Evolutionary conservation across 92 coral and sea anemone species (phyloP).

Genomic region (Siderastrea siderea): DNA sequence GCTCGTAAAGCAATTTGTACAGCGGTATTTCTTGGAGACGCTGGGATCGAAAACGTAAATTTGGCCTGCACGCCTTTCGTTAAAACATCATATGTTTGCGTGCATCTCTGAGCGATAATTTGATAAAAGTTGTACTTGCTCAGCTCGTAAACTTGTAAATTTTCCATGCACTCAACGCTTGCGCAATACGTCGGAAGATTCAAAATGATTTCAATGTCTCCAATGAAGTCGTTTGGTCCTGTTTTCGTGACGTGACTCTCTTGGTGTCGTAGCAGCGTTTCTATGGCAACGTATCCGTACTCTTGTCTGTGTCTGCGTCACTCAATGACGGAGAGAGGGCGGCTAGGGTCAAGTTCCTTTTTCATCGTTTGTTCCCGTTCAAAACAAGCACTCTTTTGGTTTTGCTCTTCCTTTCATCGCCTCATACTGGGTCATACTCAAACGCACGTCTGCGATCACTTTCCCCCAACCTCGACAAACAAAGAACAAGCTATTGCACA

Average conservation of each 20-base stretch:
- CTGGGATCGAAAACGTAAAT: slow-evolving; percentile 64
- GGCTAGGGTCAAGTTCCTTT: slow-evolving; percentile 35
- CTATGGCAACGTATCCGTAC: slow-evolving; percentile 88
- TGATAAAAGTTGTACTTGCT: slow-evolving; percentile 79
- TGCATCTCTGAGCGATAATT: slow-evolving; percentile 66
- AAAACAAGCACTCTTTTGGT: background rate
- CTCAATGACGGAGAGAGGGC: slow-evolving; percentile 88
- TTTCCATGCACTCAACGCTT: slow-evolving; percentile 82
- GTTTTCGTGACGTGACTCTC: slow-evolving; percentile 78
- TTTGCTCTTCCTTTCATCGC: slow-evolving; percentile 40
- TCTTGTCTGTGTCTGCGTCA: slow-evolving; percentile 78
- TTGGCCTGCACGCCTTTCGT: slow-evolving; percentile 57
- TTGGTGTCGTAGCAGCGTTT: slow-evolving; percentile 75
- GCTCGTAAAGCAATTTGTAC: slow-evolving; percentile 66
- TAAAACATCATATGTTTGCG: slow-evolving; percentile 60
- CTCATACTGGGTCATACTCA: slow-evolving; percentile 77
- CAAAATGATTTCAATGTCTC: slow-evolving; percentile 85
- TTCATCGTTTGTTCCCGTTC: background rate
- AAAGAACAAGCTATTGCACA: slow-evolving; percentile 76
- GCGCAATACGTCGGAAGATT: slow-evolving; percentile 82
- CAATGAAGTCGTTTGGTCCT: slow-evolving; percentile 90
- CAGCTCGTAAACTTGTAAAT: slow-evolving; percentile 81
- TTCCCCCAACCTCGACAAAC: slow-evolving; percentile 86
- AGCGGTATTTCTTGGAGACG: slow-evolving; percentile 65
- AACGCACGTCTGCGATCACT: slow-evolving; percentile 69